Evolutionary conservation across 2,113 vertebrate genomes (phyloP), one percentile per base, ranked within the genome.

Genomic region (Sapajus apella): DNA sequence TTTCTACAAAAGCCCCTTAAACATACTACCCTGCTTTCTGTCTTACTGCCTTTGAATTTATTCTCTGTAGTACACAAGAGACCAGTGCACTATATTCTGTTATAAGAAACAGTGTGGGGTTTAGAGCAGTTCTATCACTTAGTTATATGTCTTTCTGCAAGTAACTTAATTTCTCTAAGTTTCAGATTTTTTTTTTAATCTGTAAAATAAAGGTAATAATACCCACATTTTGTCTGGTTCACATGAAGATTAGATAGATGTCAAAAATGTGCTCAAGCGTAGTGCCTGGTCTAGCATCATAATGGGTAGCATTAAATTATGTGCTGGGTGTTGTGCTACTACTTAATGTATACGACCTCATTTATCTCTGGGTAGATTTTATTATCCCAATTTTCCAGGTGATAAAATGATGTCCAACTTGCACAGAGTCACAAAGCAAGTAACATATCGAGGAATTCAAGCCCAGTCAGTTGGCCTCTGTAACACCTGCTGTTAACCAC

Each of bases 161-260:
- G 52, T 85, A 45, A 89, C 25, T 94, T 83, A 80, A 80, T 80
- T 92, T 92, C 25, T 80, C 17, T 75, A 73, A 55, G 43, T 82
- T 84, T 84, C 45, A 88, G 55, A 11, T 3, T 32, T 43, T 56
- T 81, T 16, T 10, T 72, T 11, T 0, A 80, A 87, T 56, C 61
- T 83, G 43, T 70, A 83, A 76, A 92, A 92, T 88, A 50, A 88
- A 52, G 83, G 84, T 83, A 45, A 75, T 73, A 73, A 72, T 64
- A 27, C 10, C 6, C 52, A 89, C 25, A 64, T 64, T 58, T 90
- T 90, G 8, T 72, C 43, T 95, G 64, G 50, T 79, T 85, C 56
- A 80, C 66, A 40, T 47, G 56, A 75, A 89, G 68, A 58, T 70
- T 75, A 93, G 32, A 18, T 84, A 37, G 25, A 40, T 85, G 23